Evolutionary conservation across 2,113 vertebrate species (phyloP).

Genomic region (Cyanoliseus patagonus): DNA sequence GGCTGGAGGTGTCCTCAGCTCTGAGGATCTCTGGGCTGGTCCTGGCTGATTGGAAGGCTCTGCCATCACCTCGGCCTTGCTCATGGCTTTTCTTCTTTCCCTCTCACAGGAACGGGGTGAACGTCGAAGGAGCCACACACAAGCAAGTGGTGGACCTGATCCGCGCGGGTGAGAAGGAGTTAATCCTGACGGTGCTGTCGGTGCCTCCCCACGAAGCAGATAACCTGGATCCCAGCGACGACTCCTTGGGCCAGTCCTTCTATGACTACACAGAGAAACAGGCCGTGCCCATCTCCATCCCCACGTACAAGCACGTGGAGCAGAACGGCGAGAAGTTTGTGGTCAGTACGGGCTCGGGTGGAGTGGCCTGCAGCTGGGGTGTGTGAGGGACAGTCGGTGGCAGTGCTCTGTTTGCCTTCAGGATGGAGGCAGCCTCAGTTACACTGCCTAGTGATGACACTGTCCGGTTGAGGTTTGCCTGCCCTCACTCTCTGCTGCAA

Average conservation of each 20-base stretch:
- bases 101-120: slow-evolving; percentile 87
- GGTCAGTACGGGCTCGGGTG: slow-evolving; percentile 75
- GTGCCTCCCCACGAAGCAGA: slow-evolving; percentile 93
- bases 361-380: background rate
- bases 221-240: slow-evolving; percentile 89
- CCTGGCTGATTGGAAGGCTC: background rate
- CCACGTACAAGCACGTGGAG: slow-evolving; percentile 97
- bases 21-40: accelerated
- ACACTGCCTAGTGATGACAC: accelerated
- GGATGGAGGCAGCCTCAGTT: background rate
- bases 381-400: background rate
- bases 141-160: slow-evolving; percentile 99
- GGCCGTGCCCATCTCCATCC: slow-evolving; percentile 95
- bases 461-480: too few relatives aligned
- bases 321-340: slow-evolving; percentile 97
- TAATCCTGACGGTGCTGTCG: slow-evolving; percentile 91
- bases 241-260: slow-evolving; percentile 86
- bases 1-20: background rate
- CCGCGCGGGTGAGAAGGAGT: slow-evolving; percentile 91
- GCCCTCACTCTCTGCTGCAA: background rate
- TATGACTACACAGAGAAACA: slow-evolving; percentile 97
- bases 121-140: slow-evolving; percentile 94
- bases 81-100: slow-evolving; percentile 28
- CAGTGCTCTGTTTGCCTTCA: background rate
- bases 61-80: background rate